A percentile compares a stretch with the other conserved stretches of the same genome.
Conservation (phyloP, 2,888 invertebrate genomes). For the Hipparchia sbordonii region DNA sequence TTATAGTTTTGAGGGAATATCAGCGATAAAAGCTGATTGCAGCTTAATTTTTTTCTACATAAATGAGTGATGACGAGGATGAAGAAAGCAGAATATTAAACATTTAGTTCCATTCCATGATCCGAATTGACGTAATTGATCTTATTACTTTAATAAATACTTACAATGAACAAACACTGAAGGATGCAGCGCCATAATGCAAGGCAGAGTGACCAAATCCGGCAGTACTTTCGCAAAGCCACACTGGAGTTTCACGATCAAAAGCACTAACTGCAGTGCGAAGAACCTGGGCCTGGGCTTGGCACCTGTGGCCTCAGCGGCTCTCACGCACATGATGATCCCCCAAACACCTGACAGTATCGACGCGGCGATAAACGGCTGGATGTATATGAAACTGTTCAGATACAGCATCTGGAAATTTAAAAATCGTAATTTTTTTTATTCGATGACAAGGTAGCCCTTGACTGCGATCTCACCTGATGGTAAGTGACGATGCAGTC, state of each 20-base stretch:
- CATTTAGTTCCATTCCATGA: too few relatives aligned
- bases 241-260: slow-evolving; percentile 87
- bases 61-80: too few relatives aligned
- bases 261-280: slow-evolving; percentile 85
- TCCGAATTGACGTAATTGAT: neutral
- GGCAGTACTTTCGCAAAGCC: slow-evolving; percentile 82
- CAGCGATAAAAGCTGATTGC: too few relatives aligned
- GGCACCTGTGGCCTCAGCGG: slow-evolving; percentile 66
- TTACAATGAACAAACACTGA: slow-evolving; percentile 86
- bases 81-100: too few relatives aligned
- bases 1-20: too few relatives aligned
- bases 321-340: slow-evolving; percentile 84
- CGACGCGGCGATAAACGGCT: slow-evolving; percentile 85
- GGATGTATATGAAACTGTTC: slow-evolving; percentile 84
- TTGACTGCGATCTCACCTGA: too few relatives aligned
- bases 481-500: too few relatives aligned
- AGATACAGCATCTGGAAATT: slow-evolving; percentile 79
- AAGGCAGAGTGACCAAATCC: slow-evolving; percentile 82
- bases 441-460: too few relatives aligned
- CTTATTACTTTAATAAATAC: slow-evolving; percentile 19
- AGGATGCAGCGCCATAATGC: slow-evolving; percentile 85
- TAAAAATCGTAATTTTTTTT: neutral
- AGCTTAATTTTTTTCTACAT: too few relatives aligned
- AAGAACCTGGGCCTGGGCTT: slow-evolving; percentile 77
- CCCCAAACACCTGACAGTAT: slow-evolving; percentile 88